phyloP scores from a whole-genome alignment of 2,113 vertebrate genomes.

The Furnarius figulus region DNA sequence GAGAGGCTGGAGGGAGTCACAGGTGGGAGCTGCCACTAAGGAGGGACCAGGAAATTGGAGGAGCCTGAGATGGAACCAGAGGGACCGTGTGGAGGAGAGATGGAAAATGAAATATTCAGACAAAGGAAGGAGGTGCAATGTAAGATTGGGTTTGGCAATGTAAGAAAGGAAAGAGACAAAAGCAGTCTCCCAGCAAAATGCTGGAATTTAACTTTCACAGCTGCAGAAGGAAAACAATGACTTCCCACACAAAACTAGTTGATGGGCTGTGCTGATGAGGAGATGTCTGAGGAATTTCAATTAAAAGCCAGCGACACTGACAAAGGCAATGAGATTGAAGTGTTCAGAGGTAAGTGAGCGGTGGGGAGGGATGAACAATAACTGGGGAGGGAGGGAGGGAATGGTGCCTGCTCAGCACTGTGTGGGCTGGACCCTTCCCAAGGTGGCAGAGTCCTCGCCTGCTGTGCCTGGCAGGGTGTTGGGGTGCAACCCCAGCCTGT shows the following conservation, averaged over 20 bases:
- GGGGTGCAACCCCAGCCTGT: neutral
- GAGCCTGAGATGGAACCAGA: neutral
- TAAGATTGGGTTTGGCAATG: neutral
- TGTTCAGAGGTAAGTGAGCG: constrained; percentile 22
- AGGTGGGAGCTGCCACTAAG: neutral
- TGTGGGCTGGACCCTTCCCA: neutral
- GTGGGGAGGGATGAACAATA: constrained; percentile 32
- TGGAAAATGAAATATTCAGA: neutral
- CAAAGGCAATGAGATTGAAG: constrained; percentile 37
- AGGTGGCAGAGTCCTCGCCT: neutral
- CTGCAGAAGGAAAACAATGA: constrained; percentile 37
- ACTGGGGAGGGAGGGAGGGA: neutral
- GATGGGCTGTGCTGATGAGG: constrained; percentile 20
- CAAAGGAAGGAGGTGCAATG: neutral
- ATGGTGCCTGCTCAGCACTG: neutral
- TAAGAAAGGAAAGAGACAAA: constrained; percentile 9
- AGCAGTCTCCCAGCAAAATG: neutral
- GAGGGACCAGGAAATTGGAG: neutral
- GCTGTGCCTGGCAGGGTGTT: neutral
- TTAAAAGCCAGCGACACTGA: constrained; percentile 38
- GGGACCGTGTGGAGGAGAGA: neutral
- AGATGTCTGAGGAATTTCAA: constrained; percentile 59
- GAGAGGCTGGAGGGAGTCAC: neutral
- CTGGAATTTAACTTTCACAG: constrained; percentile 49
- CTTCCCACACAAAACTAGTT: constrained; percentile 43